These are phyloP conservation scores for Lucilia sericata DNA, from an alignment of 1,140 invertebrate species.

Conservation along the genomic window DNA sequence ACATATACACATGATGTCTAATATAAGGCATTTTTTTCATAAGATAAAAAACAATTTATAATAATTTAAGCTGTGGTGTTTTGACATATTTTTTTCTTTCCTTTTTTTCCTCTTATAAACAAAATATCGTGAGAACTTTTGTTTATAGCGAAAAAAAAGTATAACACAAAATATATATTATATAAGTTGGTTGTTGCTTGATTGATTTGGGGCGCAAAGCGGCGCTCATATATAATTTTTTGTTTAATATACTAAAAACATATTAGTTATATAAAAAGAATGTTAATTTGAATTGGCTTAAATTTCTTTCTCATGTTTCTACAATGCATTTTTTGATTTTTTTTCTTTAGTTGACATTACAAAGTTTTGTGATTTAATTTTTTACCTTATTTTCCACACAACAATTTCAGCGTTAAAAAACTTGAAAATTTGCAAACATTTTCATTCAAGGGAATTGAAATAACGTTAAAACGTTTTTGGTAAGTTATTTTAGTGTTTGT, in stretches of 20 bases:
- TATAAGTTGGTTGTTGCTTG: background rate
- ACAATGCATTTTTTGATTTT: slow-evolving; percentile 63
- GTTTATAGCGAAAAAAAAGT: background rate
- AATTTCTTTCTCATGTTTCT: slow-evolving; percentile 61
- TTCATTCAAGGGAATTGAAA: slow-evolving; percentile 11
- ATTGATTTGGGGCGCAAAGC: slow-evolving; percentile 50
- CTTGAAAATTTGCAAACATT: background rate
- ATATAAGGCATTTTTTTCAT: slow-evolving; percentile 33
- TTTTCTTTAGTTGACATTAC: background rate
- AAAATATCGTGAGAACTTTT: background rate
- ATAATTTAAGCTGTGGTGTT: background rate
- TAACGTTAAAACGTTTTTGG: slow-evolving; percentile 37
- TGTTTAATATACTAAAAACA: background rate
- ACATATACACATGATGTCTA: slow-evolving; percentile 44
- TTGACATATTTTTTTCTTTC: slow-evolving; percentile 23
- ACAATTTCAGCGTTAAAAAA: slow-evolving; percentile 61
- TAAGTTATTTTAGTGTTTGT: slow-evolving; percentile 42
- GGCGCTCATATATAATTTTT: slow-evolving; percentile 55
- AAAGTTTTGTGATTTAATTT: slow-evolving; percentile 51
- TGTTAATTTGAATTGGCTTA: slow-evolving; percentile 37
- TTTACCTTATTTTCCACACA: slow-evolving; percentile 68
- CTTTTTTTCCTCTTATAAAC: background rate
- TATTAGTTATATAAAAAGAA: slow-evolving; percentile 6
- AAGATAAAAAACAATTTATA: slow-evolving; percentile 26
- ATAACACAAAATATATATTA: slow-evolving; percentile 7